Conservation (phyloP, 2,888 invertebrate species). For the Meta bourneti region DNA sequence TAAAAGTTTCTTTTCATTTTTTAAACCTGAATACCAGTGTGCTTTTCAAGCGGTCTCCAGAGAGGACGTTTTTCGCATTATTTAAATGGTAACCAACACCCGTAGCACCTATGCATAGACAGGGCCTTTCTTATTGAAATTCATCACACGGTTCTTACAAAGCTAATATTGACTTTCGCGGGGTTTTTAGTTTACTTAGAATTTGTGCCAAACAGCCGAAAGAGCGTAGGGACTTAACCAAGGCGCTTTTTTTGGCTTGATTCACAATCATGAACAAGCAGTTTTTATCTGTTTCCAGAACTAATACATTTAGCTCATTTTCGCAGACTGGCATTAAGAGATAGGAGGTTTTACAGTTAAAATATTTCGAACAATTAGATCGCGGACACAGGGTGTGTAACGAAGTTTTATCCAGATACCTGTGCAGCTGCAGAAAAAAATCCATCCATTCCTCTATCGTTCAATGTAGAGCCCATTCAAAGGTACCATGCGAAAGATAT, state of each 20-base stretch:
- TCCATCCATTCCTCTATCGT: no score
- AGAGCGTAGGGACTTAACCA: neutral
- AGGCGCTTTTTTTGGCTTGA: neutral
- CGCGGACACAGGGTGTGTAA: neutral
- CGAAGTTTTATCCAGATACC: no score
- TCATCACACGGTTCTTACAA: neutral
- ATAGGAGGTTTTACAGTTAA: neutral
- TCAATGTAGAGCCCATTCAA: no score
- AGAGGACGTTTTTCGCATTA: neutral
- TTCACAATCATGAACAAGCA: neutral
- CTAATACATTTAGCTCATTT: constrained; percentile 1
- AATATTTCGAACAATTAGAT: neutral
- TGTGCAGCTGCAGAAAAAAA: no score
- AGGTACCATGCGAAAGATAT: no score
- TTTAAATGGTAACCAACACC: neutral
- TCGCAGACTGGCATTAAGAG: neutral
- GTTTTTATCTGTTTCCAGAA: neutral
- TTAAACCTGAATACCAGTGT: neutral
- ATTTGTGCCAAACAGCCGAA: neutral
- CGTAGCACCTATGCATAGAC: neutral
- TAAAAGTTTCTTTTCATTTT: neutral
- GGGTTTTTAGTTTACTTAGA: neutral
- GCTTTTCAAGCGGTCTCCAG: neutral
- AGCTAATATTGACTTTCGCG: neutral
- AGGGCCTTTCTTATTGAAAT: neutral